A percentile compares a stretch with the other conserved stretches of the same genome.
phyloP scores from a whole-genome alignment of 2,113 vertebrate genomes.

The Corvus hawaiiensis region DNA sequence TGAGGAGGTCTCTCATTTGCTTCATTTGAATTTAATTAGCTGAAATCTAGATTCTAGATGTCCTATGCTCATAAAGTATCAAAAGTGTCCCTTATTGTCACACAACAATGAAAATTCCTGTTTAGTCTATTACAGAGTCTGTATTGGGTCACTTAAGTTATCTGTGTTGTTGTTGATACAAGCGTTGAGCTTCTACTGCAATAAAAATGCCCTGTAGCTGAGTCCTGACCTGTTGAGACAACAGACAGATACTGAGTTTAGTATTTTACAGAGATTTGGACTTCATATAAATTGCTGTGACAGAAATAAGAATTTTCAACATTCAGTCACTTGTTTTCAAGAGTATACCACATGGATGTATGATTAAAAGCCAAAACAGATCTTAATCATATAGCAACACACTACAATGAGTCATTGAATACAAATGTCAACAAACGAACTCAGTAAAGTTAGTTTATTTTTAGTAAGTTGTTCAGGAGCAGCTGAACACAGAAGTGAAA shows the following conservation, averaged over 20 bases:
- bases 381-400: slow-evolving; percentile 66
- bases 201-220: neutral
- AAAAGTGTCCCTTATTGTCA: neutral
- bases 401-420: slow-evolving; percentile 61
- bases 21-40: neutral
- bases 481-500: slow-evolving; percentile 63
- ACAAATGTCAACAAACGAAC: slow-evolving; percentile 62
- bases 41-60: neutral
- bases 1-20: neutral
- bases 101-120: neutral
- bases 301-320: slow-evolving; percentile 40
- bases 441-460: slow-evolving; percentile 65
- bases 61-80: neutral
- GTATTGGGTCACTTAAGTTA: neutral
- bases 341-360: slow-evolving; percentile 24
- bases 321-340: slow-evolving; percentile 59
- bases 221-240: neutral
- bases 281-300: neutral
- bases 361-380: slow-evolving; percentile 68
- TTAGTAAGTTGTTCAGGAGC: slow-evolving; percentile 55
- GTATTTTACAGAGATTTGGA: neutral
- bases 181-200: neutral
- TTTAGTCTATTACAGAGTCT: neutral
- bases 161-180: neutral
- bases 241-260: neutral